A percentile compares a stretch with the other conserved stretches of the same genome.
phyloP scores from a whole-genome alignment of 2,888 invertebrate species.

The Leptura quadrifasciata region DNA sequence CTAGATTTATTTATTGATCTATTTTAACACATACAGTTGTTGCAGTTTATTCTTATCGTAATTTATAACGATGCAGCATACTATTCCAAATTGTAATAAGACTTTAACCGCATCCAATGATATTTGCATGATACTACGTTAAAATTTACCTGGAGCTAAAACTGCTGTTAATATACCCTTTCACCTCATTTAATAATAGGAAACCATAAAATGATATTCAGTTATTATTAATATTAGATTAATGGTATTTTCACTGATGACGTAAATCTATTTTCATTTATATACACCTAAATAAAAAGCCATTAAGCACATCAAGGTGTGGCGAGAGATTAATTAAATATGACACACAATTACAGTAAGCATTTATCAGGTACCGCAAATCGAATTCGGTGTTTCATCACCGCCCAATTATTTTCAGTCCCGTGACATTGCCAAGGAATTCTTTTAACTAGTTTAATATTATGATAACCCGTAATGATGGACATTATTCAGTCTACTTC shows the following conservation, averaged over 20 bases:
- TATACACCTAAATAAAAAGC: slow-evolving; percentile 48
- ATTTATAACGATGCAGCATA: no score
- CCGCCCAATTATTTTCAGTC: not conserved
- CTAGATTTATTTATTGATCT: no score
- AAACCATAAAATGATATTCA: slow-evolving; percentile 26
- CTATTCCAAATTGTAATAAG: no score
- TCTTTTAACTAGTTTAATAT: not conserved
- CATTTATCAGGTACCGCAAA: slow-evolving; percentile 7
- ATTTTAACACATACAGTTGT: no score
- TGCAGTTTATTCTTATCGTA: no score
- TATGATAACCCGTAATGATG: not conserved
- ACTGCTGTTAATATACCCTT: slow-evolving; percentile 8
- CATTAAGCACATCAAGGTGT: slow-evolving; percentile 50
- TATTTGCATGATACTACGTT: not conserved
- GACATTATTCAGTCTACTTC: not conserved
- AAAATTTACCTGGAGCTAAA: not conserved
- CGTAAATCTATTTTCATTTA: slow-evolving; percentile 46
- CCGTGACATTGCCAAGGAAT: not conserved
- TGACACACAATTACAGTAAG: slow-evolving; percentile 41
- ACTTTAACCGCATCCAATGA: not conserved
- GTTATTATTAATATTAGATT: slow-evolving; percentile 39
- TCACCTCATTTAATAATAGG: slow-evolving; percentile 17
- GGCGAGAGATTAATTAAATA: slow-evolving; percentile 48
- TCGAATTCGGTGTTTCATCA: not conserved
- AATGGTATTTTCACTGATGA: slow-evolving; percentile 40